A percentile compares a stretch with the other conserved stretches of the same genome.
Evolutionary conservation across 2,888 invertebrate species (phyloP).

Genomic region (Tenodera sinensis): DNA sequence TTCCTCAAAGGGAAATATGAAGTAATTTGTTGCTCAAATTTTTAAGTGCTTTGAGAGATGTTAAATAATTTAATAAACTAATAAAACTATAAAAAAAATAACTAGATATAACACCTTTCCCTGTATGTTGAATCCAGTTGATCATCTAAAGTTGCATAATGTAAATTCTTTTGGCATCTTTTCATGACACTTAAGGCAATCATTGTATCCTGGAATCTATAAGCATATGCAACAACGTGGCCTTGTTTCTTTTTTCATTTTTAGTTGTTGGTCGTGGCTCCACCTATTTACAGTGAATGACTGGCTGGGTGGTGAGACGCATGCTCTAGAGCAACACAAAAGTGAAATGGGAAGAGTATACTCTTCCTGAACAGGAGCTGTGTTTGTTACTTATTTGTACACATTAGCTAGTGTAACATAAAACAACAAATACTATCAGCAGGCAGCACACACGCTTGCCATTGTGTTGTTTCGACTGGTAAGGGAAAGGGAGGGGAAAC

Average conservation of each 20-base stretch:
- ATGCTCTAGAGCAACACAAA: neutral
- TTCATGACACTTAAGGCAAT: neutral
- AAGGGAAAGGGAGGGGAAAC: neutral
- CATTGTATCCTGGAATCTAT: neutral
- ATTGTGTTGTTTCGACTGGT: neutral
- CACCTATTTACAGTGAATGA: neutral
- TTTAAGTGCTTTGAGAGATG: slow-evolving; percentile 17
- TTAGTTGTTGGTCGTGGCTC: neutral
- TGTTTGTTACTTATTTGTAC: neutral
- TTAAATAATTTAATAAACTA: neutral
- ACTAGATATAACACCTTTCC: neutral
- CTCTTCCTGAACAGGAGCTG: neutral
- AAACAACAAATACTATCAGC: neutral
- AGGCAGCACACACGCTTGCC: neutral
- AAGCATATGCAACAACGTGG: neutral
- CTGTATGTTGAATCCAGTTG: neutral
- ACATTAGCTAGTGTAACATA: neutral
- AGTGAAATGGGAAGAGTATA: neutral
- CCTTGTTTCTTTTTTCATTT: neutral
- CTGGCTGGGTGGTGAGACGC: neutral
- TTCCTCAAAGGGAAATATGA: neutral
- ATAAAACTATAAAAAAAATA: neutral
- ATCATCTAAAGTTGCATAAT: neutral
- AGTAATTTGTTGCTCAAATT: slow-evolving; percentile 20
- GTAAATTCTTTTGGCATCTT: neutral